phyloP scores from a whole-genome alignment of 2,113 vertebrate genomes.

The Phylloscopus whistleri region DNA sequence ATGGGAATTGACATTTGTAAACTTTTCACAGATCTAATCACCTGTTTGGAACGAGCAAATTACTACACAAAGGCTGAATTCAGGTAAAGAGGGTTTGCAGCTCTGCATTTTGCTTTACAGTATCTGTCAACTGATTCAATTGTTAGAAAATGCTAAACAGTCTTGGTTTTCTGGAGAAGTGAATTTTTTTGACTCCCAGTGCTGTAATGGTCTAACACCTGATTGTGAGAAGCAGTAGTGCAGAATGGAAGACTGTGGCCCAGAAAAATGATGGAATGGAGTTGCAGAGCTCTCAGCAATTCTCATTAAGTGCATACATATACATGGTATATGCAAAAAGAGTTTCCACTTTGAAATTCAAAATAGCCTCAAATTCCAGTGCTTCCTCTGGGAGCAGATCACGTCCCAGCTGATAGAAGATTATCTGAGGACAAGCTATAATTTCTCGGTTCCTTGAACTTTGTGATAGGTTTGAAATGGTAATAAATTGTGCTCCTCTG shows the following conservation, averaged over 20 bases:
- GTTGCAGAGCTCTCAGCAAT: neutral
- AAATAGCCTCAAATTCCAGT: neutral
- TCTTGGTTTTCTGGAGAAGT: neutral
- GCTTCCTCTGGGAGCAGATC: neutral
- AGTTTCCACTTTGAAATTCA: constrained; percentile 30
- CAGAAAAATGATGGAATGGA: neutral
- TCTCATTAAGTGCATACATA: neutral
- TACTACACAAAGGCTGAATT: constrained; percentile 75
- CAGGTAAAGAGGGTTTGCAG: constrained; percentile 74
- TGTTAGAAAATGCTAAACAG: neutral
- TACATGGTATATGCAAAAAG: neutral
- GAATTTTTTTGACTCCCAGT: neutral
- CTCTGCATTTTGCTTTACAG: neutral
- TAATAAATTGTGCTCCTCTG: constrained; percentile 6
- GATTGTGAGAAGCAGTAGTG: neutral
- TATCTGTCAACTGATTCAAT: neutral
- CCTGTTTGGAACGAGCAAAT: constrained; percentile 81
- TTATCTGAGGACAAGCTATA: constrained; percentile 42
- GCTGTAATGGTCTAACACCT: neutral
- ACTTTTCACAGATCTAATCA: constrained; percentile 81
- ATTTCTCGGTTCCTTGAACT: constrained; percentile 35
- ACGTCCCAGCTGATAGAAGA: neutral
- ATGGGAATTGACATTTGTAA: constrained; percentile 10
- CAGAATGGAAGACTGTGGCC: neutral
- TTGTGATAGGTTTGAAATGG: constrained; percentile 33